A percentile compares a stretch with the other conserved stretches of the same genome.
Evolutionary conservation across 2,797 vertebrate genomes (phyloP).

Genomic region (Tokudaia muenninki): DNA sequence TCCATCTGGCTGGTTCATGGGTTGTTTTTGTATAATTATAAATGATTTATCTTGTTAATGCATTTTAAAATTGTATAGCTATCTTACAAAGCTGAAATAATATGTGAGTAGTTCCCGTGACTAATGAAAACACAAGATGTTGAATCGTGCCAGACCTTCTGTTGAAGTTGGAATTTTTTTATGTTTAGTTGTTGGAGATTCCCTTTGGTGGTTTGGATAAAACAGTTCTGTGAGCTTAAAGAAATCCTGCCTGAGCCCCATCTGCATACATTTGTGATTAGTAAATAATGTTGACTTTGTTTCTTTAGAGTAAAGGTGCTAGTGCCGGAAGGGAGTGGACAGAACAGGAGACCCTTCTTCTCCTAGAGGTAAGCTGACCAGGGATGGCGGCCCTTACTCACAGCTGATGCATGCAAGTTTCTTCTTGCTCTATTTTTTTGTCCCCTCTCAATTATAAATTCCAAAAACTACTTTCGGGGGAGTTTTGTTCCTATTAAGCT

Average conservation of each 20-base stretch:
- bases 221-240: neutral
- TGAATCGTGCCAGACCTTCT: neutral
- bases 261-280: neutral
- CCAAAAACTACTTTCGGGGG: neutral
- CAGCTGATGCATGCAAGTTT: accelerated
- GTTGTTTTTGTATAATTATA: neutral
- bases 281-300: conserved; percentile 1
- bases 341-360: conserved; percentile 97
- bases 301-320: conserved; percentile 91
- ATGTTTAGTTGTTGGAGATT: neutral
- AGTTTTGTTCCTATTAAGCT: neutral
- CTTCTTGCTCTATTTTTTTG: neutral
- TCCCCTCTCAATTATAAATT: neutral
- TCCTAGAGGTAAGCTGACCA: conserved; percentile 93
- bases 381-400: accelerated
- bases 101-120: neutral
- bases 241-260: neutral
- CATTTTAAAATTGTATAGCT: neutral
- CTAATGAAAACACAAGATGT: neutral
- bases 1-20: neutral
- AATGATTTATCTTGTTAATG: neutral
- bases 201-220: neutral
- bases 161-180: neutral
- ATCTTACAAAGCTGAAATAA: neutral
- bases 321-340: conserved; percentile 96